Evolutionary conservation across 2,888 invertebrate genomes (phyloP).

Genomic region (Heliconius erato): DNA sequence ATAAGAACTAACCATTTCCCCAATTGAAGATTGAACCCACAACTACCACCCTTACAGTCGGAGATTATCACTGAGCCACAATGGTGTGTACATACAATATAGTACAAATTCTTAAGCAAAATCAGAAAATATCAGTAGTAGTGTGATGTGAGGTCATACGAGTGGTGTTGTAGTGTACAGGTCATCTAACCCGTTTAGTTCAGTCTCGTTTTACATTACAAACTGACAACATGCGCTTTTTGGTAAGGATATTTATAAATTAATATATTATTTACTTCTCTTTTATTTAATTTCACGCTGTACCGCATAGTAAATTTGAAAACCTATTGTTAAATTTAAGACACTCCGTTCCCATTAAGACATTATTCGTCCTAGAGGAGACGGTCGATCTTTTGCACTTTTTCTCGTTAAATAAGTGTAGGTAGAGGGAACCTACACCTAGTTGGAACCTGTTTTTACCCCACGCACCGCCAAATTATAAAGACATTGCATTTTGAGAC

Average conservation of each 20-base stretch:
- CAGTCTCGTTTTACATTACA: constrained; percentile 6
- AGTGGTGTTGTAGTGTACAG: neutral
- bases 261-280: neutral
- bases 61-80: neutral
- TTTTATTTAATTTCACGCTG: neutral
- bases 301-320: neutral
- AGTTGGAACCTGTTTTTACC: too few relatives aligned
- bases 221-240: constrained; percentile 20
- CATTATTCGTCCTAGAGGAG: too few relatives aligned
- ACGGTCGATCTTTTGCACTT: too few relatives aligned
- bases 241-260: constrained; percentile 27
- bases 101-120: neutral
- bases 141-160: constrained; percentile 15
- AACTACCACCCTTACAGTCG: neutral
- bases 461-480: too few relatives aligned
- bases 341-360: neutral
- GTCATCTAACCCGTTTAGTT: constrained; percentile 14
- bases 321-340: neutral
- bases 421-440: too few relatives aligned
- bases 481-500: too few relatives aligned
- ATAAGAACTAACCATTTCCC: neutral
- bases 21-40: neutral
- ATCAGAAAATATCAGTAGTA: neutral
- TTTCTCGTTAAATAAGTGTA: too few relatives aligned
- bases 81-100: neutral